phyloP scores from a whole-genome alignment of 2,113 vertebrate genomes.

The Mionectes macconnelli region DNA sequence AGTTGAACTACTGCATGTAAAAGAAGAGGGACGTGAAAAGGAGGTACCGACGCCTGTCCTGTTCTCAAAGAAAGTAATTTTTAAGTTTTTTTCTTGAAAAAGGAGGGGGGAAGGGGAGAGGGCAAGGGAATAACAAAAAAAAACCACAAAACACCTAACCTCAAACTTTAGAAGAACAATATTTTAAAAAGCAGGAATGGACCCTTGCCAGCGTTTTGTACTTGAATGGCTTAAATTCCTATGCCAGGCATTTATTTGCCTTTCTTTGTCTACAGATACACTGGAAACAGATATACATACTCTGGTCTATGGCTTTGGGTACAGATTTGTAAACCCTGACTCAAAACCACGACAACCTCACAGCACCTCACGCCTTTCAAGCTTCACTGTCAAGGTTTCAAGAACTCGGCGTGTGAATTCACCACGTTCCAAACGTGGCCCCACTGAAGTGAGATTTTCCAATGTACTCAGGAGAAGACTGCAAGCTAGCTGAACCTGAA shows the following conservation, averaged over 20 bases:
- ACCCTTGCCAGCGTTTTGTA: background rate
- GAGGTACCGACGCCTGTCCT: background rate
- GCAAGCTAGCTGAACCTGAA: background rate
- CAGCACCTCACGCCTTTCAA: background rate
- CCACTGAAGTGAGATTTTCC: background rate
- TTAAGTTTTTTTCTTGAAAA: background rate
- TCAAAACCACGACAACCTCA: accelerated
- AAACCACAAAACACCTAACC: background rate
- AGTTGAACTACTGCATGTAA: background rate
- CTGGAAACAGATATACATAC: no score
- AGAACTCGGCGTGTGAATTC: accelerated
- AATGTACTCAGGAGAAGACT: background rate
- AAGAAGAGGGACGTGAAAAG: background rate
- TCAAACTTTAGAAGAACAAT: background rate
- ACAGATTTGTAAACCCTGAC: background rate
- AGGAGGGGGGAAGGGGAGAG: no score
- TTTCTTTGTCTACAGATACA: background rate
- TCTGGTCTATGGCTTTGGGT: background rate
- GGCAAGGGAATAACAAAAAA: no score
- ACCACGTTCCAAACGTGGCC: background rate
- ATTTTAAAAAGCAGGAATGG: background rate
- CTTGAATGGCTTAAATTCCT: background rate
- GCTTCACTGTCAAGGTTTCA: background rate
- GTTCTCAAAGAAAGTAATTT: background rate
- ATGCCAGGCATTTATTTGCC: background rate